Evolutionary conservation across 2,113 vertebrate species (phyloP).

Genomic region (Puffinus mauretanicus): DNA sequence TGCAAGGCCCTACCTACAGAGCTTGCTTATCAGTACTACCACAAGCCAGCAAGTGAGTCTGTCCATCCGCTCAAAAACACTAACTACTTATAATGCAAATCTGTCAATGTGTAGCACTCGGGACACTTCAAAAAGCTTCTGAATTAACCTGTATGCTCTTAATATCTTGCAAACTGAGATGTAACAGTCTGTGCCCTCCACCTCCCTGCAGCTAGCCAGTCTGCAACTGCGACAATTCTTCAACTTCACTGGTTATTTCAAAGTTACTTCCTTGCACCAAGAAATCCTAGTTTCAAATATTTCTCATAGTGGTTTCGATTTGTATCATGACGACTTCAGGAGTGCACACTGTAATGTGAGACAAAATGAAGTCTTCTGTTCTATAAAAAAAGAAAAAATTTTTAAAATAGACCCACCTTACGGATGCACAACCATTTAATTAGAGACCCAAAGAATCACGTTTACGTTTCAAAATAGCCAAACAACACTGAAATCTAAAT

Average conservation of each 20-base stretch:
- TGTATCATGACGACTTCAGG: not conserved
- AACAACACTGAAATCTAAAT: not conserved
- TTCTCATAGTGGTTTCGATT: not conserved
- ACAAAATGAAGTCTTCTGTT: not conserved
- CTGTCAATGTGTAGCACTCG: fast-evolving
- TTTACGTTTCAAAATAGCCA: not conserved
- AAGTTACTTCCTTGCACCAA: not conserved
- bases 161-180: not conserved
- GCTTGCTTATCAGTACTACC: not conserved
- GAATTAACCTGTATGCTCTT: not conserved
- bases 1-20: not conserved
- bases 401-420: not conserved
- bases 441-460: not conserved
- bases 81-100: not conserved
- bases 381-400: not conserved
- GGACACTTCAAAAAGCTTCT: not conserved
- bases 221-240: not conserved
- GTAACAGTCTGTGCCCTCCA: not conserved
- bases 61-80: not conserved
- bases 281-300: not conserved
- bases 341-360: not conserved
- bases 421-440: not conserved
- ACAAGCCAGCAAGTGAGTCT: not conserved
- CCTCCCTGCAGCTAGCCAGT: not conserved
- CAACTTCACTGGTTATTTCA: not conserved